Evolutionary conservation across 2,113 vertebrate genomes (phyloP).

Genomic region (Okapia johnstoni): DNA sequence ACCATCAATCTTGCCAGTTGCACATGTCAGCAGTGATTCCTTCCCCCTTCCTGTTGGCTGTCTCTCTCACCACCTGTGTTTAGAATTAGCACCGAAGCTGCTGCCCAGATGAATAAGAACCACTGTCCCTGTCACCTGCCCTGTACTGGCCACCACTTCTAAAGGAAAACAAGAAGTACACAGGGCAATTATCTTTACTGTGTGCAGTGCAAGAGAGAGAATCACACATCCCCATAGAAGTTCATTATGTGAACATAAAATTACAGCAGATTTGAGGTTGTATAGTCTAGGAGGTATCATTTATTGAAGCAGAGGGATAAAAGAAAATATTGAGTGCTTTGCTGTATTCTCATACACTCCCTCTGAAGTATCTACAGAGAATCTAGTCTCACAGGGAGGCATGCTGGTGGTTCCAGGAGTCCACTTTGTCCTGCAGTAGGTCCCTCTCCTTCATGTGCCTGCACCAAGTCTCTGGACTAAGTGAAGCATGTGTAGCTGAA

Average conservation of each 20-base stretch:
- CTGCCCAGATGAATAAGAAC: slow-evolving; percentile 68
- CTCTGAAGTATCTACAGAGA: not conserved
- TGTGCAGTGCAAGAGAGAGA: not conserved
- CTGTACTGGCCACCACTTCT: slow-evolving; percentile 26
- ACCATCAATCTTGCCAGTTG: slow-evolving; percentile 97
- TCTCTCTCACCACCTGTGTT: slow-evolving; percentile 82
- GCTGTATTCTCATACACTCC: not conserved
- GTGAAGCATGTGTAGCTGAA: not conserved
- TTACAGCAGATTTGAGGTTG: not conserved
- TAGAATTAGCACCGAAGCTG: slow-evolving; percentile 79
- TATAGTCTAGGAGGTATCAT: not conserved
- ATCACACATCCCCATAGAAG: not conserved
- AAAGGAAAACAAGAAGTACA: slow-evolving; percentile 43
- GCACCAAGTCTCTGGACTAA: not conserved
- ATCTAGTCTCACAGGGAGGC: not conserved
- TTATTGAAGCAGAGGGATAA: not conserved
- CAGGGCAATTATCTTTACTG: not conserved
- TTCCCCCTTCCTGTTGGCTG: slow-evolving; percentile 78
- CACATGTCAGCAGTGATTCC: slow-evolving; percentile 88
- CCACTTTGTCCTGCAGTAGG: not conserved
- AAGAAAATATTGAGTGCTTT: not conserved
- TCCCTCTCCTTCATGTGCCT: not conserved
- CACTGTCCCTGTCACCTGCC: slow-evolving; percentile 80
- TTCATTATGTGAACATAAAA: not conserved
- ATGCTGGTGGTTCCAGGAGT: not conserved